Percentiles rank a stretch among this genome's conserved stretches.
Conservation (phyloP, 2,888 invertebrate species). For the Cyclophora albipunctata region DNA sequence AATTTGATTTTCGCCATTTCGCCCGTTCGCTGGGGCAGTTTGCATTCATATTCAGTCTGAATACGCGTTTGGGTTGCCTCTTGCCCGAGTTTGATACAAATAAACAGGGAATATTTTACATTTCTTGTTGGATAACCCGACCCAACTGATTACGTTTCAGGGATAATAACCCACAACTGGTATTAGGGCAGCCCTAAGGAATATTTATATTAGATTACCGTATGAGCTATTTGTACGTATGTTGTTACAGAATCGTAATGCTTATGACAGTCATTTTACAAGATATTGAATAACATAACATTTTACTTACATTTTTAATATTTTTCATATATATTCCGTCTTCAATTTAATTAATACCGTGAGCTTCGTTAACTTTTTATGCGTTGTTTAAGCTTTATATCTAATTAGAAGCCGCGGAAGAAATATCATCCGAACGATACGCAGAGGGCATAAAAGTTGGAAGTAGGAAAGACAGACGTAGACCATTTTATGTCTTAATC, state of each 20-base stretch:
- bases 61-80: slow-evolving; percentile 72
- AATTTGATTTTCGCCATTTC: slow-evolving; percentile 75
- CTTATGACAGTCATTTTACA: not conserved
- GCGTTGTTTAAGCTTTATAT: slow-evolving; percentile 37
- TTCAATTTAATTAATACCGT: not conserved
- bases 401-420: slow-evolving; percentile 51
- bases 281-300: too few relatives aligned
- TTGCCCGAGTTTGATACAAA: slow-evolving; percentile 71
- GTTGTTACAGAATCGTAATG: slow-evolving; percentile 14
- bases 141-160: slow-evolving; percentile 70
- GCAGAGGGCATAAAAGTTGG: slow-evolving; percentile 48
- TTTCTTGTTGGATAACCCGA: slow-evolving; percentile 67
- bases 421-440: slow-evolving; percentile 57
- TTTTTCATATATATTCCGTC: too few relatives aligned
- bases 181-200: slow-evolving; percentile 48
- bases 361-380: slow-evolving; percentile 16
- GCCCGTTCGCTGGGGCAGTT: slow-evolving; percentile 70
- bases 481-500: slow-evolving; percentile 49
- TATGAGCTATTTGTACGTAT: slow-evolving; percentile 29
- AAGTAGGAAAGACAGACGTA: slow-evolving; percentile 31
- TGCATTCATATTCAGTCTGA: slow-evolving; percentile 75
- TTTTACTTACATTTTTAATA: too few relatives aligned
- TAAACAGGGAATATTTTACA: slow-evolving; percentile 74
- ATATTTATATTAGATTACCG: slow-evolving; percentile 55
- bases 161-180: slow-evolving; percentile 60